phyloP scores from a whole-genome alignment of 37 sponge, comb jelly and placozoan species.

The Beroe ovata region DNA sequence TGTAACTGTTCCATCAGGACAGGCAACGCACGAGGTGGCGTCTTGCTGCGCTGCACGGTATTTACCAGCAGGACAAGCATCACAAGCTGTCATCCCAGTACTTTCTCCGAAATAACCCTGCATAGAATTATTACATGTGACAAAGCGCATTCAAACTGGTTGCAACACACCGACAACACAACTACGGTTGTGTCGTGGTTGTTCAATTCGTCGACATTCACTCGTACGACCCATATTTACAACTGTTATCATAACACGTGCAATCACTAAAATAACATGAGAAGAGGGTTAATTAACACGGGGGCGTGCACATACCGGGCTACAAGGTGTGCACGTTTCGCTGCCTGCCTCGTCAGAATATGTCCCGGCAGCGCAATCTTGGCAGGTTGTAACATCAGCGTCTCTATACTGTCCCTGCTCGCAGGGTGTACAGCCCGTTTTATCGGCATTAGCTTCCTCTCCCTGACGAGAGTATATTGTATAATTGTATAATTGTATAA shows the following conservation, averaged over 20 bases:
- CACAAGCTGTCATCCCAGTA: neutral
- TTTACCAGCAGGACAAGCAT: neutral
- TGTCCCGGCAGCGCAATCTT: neutral
- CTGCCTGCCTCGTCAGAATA: neutral
- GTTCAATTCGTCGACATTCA: too few relatives aligned
- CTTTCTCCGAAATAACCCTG: neutral
- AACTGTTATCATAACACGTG: too few relatives aligned
- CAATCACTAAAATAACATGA: neutral
- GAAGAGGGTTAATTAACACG: neutral
- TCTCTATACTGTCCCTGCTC: neutral
- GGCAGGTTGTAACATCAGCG: neutral
- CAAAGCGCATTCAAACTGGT: too few relatives aligned
- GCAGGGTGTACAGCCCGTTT: neutral
- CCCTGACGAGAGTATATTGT: neutral
- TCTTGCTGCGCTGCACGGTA: neutral
- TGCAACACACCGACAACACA: too few relatives aligned
- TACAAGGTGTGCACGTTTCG: constrained; percentile 3
- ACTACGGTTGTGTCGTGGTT: too few relatives aligned
- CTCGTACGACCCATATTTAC: too few relatives aligned
- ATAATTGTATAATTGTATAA: too few relatives aligned
- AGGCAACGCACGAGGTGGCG: neutral
- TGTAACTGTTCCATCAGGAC: neutral
- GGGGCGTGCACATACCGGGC: neutral
- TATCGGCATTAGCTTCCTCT: neutral
- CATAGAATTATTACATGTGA: neutral